phyloP scores from a whole-genome alignment of 2,797 vertebrate genomes.

The Argentina silus region DNA sequence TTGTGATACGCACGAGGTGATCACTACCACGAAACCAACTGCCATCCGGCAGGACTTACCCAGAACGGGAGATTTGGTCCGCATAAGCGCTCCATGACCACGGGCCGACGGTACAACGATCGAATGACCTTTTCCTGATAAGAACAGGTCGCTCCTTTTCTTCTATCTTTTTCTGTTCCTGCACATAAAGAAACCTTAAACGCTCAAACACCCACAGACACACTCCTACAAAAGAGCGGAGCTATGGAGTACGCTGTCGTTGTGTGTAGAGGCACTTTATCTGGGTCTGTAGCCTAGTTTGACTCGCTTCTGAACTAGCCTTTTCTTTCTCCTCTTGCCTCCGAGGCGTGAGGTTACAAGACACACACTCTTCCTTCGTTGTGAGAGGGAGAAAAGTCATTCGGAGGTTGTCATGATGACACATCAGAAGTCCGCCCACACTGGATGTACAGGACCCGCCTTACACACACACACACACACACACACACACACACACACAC shows the following conservation, averaged over 20 bases:
- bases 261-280: background rate
- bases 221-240: constrained; percentile 17
- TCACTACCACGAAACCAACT: background rate
- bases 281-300: background rate
- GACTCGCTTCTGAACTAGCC: background rate
- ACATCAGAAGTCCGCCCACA: constrained; percentile 24
- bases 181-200: constrained; percentile 22
- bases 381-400: constrained; percentile 36
- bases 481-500: background rate
- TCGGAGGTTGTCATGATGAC: constrained; percentile 43
- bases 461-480: background rate
- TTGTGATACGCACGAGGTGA: constrained; percentile 22
- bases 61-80: constrained; percentile 74
- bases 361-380: constrained; percentile 14
- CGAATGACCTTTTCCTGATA: constrained; percentile 33
- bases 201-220: constrained; percentile 49
- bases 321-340: constrained; percentile 23
- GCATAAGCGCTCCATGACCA: constrained; percentile 76
- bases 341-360: constrained; percentile 18
- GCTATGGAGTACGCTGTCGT: constrained; percentile 1
- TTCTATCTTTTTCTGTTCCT: constrained; percentile 28
- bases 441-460: constrained; percentile 39
- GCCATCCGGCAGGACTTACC: constrained; percentile 59
- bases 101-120: constrained; percentile 37
- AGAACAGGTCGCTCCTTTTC: constrained; percentile 43